Evolutionary conservation across 2,888 invertebrate species (phyloP), one percentile per base, ranked within the genome.

Genomic region (Plebejus argus): DNA sequence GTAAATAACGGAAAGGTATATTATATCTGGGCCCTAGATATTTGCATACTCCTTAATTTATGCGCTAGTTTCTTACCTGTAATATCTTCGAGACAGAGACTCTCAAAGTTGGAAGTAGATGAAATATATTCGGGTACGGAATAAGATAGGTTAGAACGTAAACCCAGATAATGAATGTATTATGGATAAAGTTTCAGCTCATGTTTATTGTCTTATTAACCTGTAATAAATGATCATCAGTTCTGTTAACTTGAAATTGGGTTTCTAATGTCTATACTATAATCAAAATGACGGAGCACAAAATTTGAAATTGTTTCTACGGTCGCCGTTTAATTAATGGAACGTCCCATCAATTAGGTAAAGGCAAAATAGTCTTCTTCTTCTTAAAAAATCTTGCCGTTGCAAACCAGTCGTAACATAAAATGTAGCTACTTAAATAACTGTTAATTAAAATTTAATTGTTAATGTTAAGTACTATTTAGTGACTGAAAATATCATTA

Each of bases 11-110:
- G 49, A 53, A 74, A 74, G 74, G 74, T 74, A 53, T 49, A 53
- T 74, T 74, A 74, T 74, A 74, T 74, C 74, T 53, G 74, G 74
- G 49, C 49, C 74, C 74, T 74, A 74, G 74, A 53, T 53, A 74
- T 74, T 74, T 53, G 28, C 74, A 74, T 74, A 74, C 74, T 5
- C 28, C 53, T 74, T 49, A 74, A 53, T 74, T 74, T 74, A 74
- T 28, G 74, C 74, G 74, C 74, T 74, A 74, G 74, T 74, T 74
- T 74, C 74, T 74, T 74, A 74, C 33, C 53, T 74, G 28, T 53
- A 74, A 74, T 74, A 49, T 74, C 74, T 53, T 53, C 28, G 74
- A 74, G 74, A 49, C 74, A 49, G 23, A 12, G 28, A 28, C 28
- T 15, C 53, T 74, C 49, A 74, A 74, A 74, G 28, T 28, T 23